Conservation (phyloP, 2,113 vertebrate genomes). For the Oostethus manadensis region DNA sequence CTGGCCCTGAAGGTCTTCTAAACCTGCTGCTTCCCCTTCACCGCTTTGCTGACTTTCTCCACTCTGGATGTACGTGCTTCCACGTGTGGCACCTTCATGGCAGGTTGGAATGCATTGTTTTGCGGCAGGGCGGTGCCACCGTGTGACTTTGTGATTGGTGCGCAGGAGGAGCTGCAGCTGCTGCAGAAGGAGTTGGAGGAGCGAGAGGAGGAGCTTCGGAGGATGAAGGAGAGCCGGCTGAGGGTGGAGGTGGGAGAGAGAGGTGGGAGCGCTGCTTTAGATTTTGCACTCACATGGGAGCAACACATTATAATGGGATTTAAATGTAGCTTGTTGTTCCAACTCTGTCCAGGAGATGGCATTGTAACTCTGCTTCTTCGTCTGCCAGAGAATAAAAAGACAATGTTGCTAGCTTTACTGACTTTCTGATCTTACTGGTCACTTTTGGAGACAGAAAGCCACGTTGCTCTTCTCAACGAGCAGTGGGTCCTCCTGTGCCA, state of each 20-base stretch:
- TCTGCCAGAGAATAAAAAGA: too few species aligned
- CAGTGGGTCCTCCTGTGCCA: too few species aligned
- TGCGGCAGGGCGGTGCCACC: background rate
- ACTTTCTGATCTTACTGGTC: too few species aligned
- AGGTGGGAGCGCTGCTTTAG: conserved; percentile 65
- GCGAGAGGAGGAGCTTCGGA: conserved; percentile 79
- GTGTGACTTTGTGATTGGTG: background rate
- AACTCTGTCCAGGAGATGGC: too few species aligned
- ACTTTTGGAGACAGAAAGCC: too few species aligned
- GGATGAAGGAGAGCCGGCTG: conserved; percentile 70
- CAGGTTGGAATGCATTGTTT: background rate
- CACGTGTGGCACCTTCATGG: conserved; percentile 4
- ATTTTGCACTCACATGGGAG: background rate
- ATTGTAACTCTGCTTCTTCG: too few species aligned
- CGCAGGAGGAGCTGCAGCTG: conserved; percentile 83
- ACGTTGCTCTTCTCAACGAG: too few species aligned
- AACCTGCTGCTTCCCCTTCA: conserved; percentile 8
- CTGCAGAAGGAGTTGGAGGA: conserved; percentile 84
- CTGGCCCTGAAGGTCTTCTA: conserved; percentile 37
- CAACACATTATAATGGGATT: too few species aligned
- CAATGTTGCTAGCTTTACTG: too few species aligned
- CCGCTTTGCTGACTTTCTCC: conserved; percentile 40
- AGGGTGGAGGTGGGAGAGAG: conserved; percentile 70
- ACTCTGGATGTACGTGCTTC: conserved; percentile 42
- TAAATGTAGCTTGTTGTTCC: too few species aligned